phyloP scores from a whole-genome alignment of 2,113 vertebrate genomes.

The Pedetes capensis region DNA sequence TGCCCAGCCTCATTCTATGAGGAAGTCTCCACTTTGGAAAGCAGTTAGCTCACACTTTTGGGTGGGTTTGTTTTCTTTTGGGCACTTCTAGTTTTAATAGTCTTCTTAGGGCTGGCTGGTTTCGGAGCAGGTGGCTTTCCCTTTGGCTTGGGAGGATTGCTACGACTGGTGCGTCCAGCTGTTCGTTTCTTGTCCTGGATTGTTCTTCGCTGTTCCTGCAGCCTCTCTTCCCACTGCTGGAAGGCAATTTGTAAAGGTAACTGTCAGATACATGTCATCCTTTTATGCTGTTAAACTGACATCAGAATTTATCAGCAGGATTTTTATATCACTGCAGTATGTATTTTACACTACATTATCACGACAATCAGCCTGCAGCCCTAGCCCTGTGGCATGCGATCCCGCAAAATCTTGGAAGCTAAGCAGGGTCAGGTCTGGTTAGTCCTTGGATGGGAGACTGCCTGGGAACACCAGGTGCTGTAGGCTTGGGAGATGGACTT shows the following conservation, averaged over 20 bases:
- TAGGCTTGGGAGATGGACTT: too few relatives aligned
- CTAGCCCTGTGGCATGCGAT: too few relatives aligned
- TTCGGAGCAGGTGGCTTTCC: constrained; percentile 73
- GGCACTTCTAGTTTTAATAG: constrained; percentile 76
- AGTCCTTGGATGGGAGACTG: too few relatives aligned
- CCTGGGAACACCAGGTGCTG: too few relatives aligned
- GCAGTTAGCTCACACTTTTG: constrained; percentile 74
- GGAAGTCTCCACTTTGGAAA: constrained; percentile 54
- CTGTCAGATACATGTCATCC: not conserved
- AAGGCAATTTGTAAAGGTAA: constrained; percentile 46
- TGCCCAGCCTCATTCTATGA: not conserved
- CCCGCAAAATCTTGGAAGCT: too few relatives aligned
- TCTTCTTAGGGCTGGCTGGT: constrained; percentile 80
- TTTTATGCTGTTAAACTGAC: not conserved
- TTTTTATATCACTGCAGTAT: not conserved
- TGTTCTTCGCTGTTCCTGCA: constrained; percentile 82
- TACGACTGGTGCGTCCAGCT: constrained; percentile 78
- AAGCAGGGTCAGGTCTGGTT: too few relatives aligned
- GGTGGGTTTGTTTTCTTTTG: constrained; percentile 79
- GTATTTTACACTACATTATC: not conserved
- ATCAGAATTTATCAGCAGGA: not conserved
- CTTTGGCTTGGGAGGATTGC: constrained; percentile 77
- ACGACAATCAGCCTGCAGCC: too few relatives aligned
- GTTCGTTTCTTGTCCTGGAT: constrained; percentile 81
- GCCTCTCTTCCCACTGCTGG: constrained; percentile 88